phyloP scores from a whole-genome alignment of 2,797 vertebrate species.

The Sebastes steindachneri region DNA sequence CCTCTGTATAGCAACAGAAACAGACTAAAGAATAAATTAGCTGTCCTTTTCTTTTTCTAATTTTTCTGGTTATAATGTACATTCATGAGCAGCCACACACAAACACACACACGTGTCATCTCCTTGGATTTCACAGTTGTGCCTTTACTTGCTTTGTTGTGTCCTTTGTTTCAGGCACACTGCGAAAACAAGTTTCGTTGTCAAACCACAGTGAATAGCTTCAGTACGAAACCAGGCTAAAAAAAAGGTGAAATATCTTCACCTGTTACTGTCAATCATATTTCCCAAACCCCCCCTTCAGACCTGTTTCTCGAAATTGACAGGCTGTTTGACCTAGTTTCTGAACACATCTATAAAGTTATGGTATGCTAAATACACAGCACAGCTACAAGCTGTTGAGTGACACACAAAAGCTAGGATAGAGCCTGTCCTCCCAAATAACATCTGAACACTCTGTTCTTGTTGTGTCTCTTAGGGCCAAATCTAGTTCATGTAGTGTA shows the following conservation, averaged over 20 bases:
- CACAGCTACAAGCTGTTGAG: not conserved
- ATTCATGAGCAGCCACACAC: not conserved
- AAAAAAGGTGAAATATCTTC: not conserved
- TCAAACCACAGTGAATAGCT: not conserved
- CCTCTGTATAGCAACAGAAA: not conserved
- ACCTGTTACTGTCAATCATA: not conserved
- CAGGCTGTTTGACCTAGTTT: not conserved
- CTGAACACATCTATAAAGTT: not conserved
- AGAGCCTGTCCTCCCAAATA: not conserved
- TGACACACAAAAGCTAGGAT: not conserved
- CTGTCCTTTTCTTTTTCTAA: no score
- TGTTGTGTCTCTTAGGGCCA: not conserved
- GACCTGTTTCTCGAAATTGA: not conserved
- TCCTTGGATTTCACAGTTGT: not conserved
- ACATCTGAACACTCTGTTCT: not conserved
- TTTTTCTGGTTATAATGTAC: not conserved
- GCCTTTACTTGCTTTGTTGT: constrained; percentile 6
- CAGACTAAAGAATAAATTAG: not conserved
- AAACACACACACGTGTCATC: not conserved
- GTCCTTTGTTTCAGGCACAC: constrained; percentile 33
- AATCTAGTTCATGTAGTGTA: not conserved
- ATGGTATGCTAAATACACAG: not conserved
- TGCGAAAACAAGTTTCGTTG: not conserved
- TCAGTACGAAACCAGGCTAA: not conserved
- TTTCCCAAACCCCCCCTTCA: no score